phyloP scores from a whole-genome alignment of 2,113 vertebrate species.

The Crotalus horridus region DNA sequence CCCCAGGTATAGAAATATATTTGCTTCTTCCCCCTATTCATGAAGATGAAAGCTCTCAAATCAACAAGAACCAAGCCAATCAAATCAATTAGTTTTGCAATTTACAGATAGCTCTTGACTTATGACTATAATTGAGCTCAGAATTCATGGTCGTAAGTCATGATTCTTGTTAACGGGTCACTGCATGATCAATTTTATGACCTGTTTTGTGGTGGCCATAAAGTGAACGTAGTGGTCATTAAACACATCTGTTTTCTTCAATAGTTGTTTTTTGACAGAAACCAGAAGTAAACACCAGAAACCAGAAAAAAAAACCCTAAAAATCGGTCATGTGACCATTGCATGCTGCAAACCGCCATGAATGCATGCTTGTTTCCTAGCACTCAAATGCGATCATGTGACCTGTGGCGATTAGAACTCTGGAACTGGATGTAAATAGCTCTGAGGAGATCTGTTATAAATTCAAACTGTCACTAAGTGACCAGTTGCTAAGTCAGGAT shows the following conservation, averaged over 20 bases:
- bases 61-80: not conserved
- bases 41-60: not conserved
- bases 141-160: not conserved
- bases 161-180: not conserved
- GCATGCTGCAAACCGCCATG: not conserved
- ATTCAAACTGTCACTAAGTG: not conserved
- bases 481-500: not conserved
- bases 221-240: not conserved
- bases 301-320: not conserved
- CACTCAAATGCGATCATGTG: not conserved
- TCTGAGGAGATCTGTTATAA: not conserved
- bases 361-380: not conserved
- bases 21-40: not conserved
- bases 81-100: not conserved
- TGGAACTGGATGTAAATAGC: not conserved
- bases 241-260: not conserved
- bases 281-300: not conserved
- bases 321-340: not conserved
- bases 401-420: not conserved
- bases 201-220: not conserved
- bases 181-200: not conserved
- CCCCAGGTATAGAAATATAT: not conserved
- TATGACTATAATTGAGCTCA: not conserved
- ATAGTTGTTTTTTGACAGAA: not conserved
- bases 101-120: not conserved